Conservation (phyloP, 2,113 vertebrate genomes). For the Chlorodrepanis virens region DNA sequence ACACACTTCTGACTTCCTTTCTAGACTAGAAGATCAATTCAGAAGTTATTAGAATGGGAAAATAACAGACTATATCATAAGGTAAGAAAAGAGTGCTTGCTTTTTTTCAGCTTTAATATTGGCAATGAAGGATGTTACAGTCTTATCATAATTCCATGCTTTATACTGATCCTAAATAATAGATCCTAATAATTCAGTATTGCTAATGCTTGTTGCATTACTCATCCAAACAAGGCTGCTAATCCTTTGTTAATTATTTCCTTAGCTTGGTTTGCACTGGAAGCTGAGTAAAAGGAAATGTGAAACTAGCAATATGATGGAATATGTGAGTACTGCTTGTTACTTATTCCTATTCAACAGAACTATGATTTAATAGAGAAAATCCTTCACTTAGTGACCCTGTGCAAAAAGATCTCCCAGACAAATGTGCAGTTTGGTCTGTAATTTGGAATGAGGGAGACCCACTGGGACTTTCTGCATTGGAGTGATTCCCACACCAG, state of each 20-base stretch:
- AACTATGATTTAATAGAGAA: background rate
- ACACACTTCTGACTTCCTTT: slow-evolving; percentile 57
- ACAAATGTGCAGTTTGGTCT: background rate
- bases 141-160: background rate
- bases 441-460: background rate
- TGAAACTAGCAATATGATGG: slow-evolving; percentile 99
- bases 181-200: background rate
- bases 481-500: background rate
- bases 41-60: slow-evolving; percentile 98
- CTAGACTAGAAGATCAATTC: slow-evolving; percentile 96
- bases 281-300: slow-evolving; percentile 99
- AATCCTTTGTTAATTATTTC: slow-evolving; percentile 41
- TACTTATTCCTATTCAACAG: background rate
- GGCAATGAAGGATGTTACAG: background rate
- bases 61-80: slow-evolving; percentile 99
- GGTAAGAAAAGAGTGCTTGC: slow-evolving; percentile 74
- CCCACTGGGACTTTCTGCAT: background rate
- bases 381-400: background rate
- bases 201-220: background rate
- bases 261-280: slow-evolving; percentile 97
- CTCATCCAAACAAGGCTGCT: background rate
- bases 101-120: background rate
- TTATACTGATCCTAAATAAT: background rate
- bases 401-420: background rate
- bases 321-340: slow-evolving; percentile 81